A percentile compares a stretch with the other conserved stretches of the same genome.
Evolutionary conservation across 1,140 invertebrate genomes (phyloP).

Genomic region (Doryteuthis pealeii): DNA sequence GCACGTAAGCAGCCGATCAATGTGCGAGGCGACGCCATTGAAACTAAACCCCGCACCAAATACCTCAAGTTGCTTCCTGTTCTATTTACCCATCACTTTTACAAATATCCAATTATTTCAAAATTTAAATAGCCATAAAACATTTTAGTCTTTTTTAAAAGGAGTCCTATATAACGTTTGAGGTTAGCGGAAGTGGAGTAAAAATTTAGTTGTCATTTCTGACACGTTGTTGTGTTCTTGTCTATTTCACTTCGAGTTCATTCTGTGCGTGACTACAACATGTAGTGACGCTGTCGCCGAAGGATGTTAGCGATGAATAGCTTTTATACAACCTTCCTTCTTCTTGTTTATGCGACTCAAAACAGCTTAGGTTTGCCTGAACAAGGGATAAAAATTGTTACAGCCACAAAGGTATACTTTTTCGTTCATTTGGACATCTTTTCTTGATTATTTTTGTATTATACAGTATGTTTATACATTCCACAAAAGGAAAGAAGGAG

Average conservation of each 20-base stretch:
- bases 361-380: neutral
- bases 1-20: slow-evolving; percentile 7
- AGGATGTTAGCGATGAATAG: neutral
- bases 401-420: neutral
- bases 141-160: no score
- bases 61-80: neutral
- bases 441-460: no score
- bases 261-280: neutral
- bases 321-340: neutral
- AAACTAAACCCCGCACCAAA: neutral
- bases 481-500: no score
- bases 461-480: no score
- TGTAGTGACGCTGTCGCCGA: neutral
- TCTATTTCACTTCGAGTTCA: neutral
- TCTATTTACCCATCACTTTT: no score
- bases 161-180: no score
- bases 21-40: neutral
- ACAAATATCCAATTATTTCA: no score
- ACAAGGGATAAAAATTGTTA: neutral
- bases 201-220: neutral
- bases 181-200: no score
- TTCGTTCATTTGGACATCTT: no score
- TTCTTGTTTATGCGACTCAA: neutral
- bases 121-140: no score
- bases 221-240: slow-evolving; percentile 7